Percentiles rank a stretch among this genome's conserved stretches.
Conservation (phyloP, 2,797 vertebrate species). For the Chaetodon trifasciatus region DNA sequence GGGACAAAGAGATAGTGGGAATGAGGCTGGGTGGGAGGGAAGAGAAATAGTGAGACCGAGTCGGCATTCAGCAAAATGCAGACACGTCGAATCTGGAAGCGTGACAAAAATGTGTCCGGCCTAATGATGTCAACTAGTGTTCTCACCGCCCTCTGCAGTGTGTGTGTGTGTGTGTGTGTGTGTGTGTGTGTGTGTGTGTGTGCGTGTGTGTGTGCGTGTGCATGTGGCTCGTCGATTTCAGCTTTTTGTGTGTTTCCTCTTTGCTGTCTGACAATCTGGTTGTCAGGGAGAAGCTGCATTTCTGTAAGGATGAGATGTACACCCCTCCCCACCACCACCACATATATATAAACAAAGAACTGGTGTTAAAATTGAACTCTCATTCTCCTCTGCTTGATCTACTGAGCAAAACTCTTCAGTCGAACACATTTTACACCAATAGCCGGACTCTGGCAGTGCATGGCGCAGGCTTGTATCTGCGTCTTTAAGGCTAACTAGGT, state of each 20-base stretch:
- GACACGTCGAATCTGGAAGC: constrained; percentile 84
- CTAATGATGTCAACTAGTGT: constrained; percentile 85
- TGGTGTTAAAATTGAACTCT: constrained; percentile 12
- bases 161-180: constrained; percentile 55
- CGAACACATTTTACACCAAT: background rate
- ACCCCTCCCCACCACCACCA: constrained; percentile 2
- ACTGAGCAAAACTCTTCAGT: constrained; percentile 20
- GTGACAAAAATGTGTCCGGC: constrained; percentile 86
- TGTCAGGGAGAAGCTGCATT: constrained; percentile 54
- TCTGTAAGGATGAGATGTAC: constrained; percentile 48
- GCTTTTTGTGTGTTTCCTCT: constrained; percentile 62
- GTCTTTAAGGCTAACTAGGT: constrained; percentile 82
- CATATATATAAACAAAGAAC: constrained; percentile 27
- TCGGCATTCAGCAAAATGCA: constrained; percentile 80
- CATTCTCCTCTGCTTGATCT: constrained; percentile 10
- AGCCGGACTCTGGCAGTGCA: background rate
- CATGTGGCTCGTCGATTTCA: constrained; percentile 35
- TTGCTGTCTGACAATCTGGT: constrained; percentile 67
- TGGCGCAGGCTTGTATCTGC: constrained; percentile 29
- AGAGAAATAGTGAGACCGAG: constrained; percentile 66
- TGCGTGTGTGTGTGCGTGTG: constrained; percentile 47
- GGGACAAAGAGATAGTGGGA: constrained; percentile 67
- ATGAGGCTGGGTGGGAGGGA: constrained; percentile 47
- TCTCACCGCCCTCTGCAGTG: constrained; percentile 68
- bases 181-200: constrained; percentile 35